A percentile compares a stretch with the other conserved stretches of the same genome.
phyloP scores from a whole-genome alignment of 35 echinoderm and acorn worm genomes.

The Ophiothrix spiculata region DNA sequence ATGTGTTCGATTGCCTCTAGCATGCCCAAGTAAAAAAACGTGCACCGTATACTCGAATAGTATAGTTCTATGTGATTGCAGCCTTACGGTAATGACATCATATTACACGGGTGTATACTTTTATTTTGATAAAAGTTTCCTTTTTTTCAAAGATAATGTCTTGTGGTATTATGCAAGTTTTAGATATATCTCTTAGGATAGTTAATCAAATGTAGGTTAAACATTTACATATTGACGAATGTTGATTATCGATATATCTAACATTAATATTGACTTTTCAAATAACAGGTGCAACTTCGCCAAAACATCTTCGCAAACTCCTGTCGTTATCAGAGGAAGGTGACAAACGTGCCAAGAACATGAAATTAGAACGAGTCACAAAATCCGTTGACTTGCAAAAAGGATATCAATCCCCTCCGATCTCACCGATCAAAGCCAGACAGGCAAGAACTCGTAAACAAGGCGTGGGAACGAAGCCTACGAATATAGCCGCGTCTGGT shows the following conservation, averaged over 20 bases:
- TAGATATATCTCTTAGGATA: too few relatives aligned
- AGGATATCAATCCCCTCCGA: conserved; percentile 33
- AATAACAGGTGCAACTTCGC: conserved; percentile 84
- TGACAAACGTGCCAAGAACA: conserved; percentile 70
- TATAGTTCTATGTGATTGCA: too few relatives aligned
- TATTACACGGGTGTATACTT: too few relatives aligned
- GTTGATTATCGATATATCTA: background rate
- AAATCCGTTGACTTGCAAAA: conserved; percentile 33
- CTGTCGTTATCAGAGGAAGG: conserved; percentile 94
- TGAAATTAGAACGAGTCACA: conserved; percentile 58
- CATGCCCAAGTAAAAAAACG: too few relatives aligned
- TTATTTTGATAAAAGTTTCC: too few relatives aligned
- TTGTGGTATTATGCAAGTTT: too few relatives aligned
- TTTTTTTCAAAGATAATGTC: too few relatives aligned
- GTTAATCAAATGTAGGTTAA: too few relatives aligned
- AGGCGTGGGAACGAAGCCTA: background rate
- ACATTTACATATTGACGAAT: background rate
- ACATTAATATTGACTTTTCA: background rate
- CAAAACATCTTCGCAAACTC: conserved; percentile 88
- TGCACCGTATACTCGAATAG: too few relatives aligned
- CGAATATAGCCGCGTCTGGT: conserved; percentile 1
- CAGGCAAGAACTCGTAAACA: conserved; percentile 13
- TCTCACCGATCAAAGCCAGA: background rate
- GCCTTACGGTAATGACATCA: too few relatives aligned
- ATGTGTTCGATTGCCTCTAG: too few relatives aligned